Conservation (phyloP, 2,113 vertebrate genomes). For the Zosterops borbonicus region DNA sequence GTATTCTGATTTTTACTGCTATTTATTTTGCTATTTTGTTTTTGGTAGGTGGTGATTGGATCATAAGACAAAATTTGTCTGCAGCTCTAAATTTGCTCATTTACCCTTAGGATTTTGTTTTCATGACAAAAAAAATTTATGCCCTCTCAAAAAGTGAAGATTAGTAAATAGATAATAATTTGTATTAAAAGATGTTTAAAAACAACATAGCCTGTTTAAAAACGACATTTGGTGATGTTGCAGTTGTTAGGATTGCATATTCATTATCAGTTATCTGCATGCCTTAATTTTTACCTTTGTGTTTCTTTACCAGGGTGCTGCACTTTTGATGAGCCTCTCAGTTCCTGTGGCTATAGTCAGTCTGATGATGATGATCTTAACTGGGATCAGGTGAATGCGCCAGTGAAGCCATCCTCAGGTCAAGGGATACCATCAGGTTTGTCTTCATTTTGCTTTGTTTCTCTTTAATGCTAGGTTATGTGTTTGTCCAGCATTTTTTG, state of each 20-base stretch:
- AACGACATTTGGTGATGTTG: neutral
- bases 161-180: neutral
- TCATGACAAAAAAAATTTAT: neutral
- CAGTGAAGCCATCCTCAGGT: constrained; percentile 79
- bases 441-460: constrained; percentile 34
- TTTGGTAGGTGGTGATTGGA: neutral
- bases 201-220: neutral
- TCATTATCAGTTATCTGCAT: neutral
- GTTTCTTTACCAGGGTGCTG: constrained; percentile 84
- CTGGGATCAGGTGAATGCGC: constrained; percentile 90
- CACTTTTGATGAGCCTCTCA: constrained; percentile 88
- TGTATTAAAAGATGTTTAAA: neutral
- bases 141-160: neutral
- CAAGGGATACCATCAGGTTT: constrained; percentile 94
- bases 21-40: neutral
- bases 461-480: neutral
- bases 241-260: neutral
- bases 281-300: neutral
- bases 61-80: neutral
- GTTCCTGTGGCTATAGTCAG: constrained; percentile 91
- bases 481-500: neutral
- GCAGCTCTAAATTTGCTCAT: neutral
- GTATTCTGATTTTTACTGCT: neutral
- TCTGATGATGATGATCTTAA: constrained; percentile 90
- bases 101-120: neutral